Evolutionary conservation across 1,140 invertebrate genomes (phyloP).

Genomic region (Bursaphelenchus mucronatus): DNA sequence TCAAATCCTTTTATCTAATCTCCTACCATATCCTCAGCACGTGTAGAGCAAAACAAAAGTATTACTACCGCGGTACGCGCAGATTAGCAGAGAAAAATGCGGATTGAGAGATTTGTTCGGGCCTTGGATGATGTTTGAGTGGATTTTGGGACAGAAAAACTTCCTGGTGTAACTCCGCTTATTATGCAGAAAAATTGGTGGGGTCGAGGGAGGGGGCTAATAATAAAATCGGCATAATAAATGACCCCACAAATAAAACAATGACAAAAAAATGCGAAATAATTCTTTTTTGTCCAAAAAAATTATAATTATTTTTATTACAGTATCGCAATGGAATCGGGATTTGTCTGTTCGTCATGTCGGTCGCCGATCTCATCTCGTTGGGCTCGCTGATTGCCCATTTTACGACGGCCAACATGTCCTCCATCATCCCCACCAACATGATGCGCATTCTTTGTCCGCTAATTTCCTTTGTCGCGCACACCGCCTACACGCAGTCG

Average conservation of each 20-base stretch:
- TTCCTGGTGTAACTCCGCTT: no score
- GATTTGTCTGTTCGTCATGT: conserved; percentile 32
- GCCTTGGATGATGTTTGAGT: conserved; percentile 9
- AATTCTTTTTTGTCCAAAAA: conserved; percentile 18
- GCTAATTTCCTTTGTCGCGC: conserved; percentile 27
- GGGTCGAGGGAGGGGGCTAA: neutral
- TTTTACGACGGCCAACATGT: conserved; percentile 12
- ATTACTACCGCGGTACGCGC: no score
- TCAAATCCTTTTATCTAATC: no score
- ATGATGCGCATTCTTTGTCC: conserved; percentile 25
- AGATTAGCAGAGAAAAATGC: no score
- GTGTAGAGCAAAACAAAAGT: no score
- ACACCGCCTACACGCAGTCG: conserved; percentile 33
- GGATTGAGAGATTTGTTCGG: no score
- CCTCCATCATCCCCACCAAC: neutral
- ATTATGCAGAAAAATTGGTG: neutral
- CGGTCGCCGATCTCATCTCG: conserved; percentile 27
- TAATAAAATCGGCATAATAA: conserved; percentile 12
- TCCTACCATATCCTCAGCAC: no score
- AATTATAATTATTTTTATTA: conserved; percentile 22
- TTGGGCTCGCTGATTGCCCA: conserved; percentile 24
- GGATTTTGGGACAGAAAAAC: neutral
- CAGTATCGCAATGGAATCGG: conserved; percentile 40
- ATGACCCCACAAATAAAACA: conserved; percentile 15
- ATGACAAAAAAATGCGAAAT: conserved; percentile 13